Base-by-base conservation (phyloP, 2,888 invertebrate genomes). In the Eupithecia inturbata region DNA sequence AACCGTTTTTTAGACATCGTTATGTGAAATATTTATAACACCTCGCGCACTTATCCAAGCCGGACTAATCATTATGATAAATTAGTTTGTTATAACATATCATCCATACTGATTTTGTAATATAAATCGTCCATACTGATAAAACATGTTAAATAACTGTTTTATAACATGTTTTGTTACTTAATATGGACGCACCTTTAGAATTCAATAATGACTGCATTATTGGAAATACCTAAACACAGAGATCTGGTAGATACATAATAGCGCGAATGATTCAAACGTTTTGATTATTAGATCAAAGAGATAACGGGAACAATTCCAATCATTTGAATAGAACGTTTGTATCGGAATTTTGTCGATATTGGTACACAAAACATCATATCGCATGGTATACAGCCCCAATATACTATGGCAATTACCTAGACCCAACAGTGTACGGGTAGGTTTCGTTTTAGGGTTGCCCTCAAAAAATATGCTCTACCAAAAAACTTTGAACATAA, bases 321-420 rank as follows among this genome's bases (percentile, higher is more conserved):
- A 62, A 67, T 69, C 33, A 72, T 72, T 75, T 49, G 36, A 75
- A 70, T 70, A 63, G 53, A 68, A 53, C 36, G 64, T 39, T 68
- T 7, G 16, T 10, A 60, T 60, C 45, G 10, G 66, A 67, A 70
- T 72, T 63, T 49, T 64, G 62, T n/a, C 57, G 67, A 67, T 70
- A 68, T 66, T 68, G 72, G 62, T 41, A 10, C 68, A 68, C 68
- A 39, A 71, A 75, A 60, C 60, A 72, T 72, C 64, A 72, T 68
- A 67, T 64, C 67, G 70, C 71, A 33, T 45, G 53, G 71, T 53
- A 70, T 67, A 63, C 67, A 70, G 67, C 67, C 31, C 76, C 76
- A 76, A 73, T 76, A 71, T 74, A 74, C 69, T 70, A 71, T 71
- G 67, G 71, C 76, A 76, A 73, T 76, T 73, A 72, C 69, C 45